Conservation (phyloP, 1,140 invertebrate genomes). For the Dinothrombium tinctorium region DNA sequence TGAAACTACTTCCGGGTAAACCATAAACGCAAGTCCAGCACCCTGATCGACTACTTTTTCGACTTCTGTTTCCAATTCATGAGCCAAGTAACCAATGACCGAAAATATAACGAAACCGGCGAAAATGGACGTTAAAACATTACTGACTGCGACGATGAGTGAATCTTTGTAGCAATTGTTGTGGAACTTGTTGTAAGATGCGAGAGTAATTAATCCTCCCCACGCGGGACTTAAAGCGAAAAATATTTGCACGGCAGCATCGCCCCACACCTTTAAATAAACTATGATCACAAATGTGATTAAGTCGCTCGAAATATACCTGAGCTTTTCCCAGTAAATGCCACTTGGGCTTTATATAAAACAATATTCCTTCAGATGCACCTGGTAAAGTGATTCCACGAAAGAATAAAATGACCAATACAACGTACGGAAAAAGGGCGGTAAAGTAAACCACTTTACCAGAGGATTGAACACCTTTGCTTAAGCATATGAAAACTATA, state of each 20-base stretch:
- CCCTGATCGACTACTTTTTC: constrained; percentile 21
- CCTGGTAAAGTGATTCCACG: no score
- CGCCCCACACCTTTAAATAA: constrained; percentile 19
- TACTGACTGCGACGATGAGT: constrained; percentile 21
- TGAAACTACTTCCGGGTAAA: constrained; percentile 28
- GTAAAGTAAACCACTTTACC: constrained; percentile 95
- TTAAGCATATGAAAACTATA: constrained; percentile 84
- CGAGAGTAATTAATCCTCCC: constrained; percentile 31
- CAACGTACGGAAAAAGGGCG: constrained; percentile 79
- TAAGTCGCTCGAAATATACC: no score
- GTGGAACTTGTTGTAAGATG: no score
- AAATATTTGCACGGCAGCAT: constrained; percentile 30
- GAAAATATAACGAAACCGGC: constrained; percentile 25
- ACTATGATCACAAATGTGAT: no score
- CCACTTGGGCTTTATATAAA: constrained; percentile 66
- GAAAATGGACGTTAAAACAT: constrained; percentile 23
- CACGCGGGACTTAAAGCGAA: constrained; percentile 29
- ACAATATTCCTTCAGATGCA: constrained; percentile 56
- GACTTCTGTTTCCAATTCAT: constrained; percentile 20
- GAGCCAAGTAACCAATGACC: constrained; percentile 24
- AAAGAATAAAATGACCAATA: constrained; percentile 85
- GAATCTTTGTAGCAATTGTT: no score
- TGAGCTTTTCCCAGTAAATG: constrained; percentile 32
- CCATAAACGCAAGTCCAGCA: constrained; percentile 33
- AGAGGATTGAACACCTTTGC: constrained; percentile 92